These are phyloP conservation scores for Galaxea fascicularis DNA, from an alignment of 92 coral and sea anemone genomes.

Conservation along the genomic window DNA sequence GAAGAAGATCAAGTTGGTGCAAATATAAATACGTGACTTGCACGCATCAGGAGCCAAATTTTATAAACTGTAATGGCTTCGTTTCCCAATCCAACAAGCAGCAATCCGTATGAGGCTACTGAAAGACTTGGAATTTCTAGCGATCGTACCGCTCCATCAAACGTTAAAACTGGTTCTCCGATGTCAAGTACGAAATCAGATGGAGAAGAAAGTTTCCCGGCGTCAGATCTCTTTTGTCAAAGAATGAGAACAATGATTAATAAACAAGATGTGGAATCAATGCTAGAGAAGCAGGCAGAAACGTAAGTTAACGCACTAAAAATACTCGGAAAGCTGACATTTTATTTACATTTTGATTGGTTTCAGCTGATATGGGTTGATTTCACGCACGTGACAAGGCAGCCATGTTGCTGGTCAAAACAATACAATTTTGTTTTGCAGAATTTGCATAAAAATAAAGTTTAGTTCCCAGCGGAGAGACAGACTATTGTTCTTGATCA, in stretches of 20 bases:
- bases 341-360: too few species aligned
- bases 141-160: neutral
- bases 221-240: conserved; percentile 70
- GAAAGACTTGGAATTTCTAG: neutral
- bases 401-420: too few species aligned
- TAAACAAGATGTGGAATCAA: conserved; percentile 61
- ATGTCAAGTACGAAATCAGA: neutral
- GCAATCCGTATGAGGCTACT: neutral
- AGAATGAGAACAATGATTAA: conserved; percentile 68
- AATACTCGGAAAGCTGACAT: neutral
- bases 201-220: conserved; percentile 15
- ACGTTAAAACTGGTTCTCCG: conserved; percentile 12
- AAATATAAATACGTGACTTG: neutral
- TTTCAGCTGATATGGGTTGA: too few species aligned
- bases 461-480: too few species aligned
- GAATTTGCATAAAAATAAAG: too few species aligned
- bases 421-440: too few species aligned
- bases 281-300: conserved; percentile 60
- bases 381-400: too few species aligned
- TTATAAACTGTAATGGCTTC: conserved; percentile 3
- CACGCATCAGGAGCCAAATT: neutral
- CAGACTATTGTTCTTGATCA: too few species aligned
- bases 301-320: conserved; percentile 50
- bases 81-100: conserved; percentile 8
- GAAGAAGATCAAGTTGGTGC: conserved; percentile 3